Evolutionary conservation across 1,140 invertebrate species (phyloP).

Genomic region (Drosophila athabasca): DNA sequence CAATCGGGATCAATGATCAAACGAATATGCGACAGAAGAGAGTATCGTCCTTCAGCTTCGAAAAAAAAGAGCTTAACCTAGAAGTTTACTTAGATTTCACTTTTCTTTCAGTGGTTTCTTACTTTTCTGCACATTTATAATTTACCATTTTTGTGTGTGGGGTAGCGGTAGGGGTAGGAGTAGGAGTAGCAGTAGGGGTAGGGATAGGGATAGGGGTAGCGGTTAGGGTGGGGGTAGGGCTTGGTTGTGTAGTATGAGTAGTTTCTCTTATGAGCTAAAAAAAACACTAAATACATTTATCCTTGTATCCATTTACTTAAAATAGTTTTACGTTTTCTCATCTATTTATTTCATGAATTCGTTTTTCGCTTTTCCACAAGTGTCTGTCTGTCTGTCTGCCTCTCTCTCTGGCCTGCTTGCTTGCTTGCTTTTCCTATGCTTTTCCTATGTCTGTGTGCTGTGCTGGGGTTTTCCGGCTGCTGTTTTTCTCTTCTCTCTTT

Average conservation of each 20-base stretch:
- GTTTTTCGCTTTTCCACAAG: neutral
- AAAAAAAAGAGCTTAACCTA: conserved; percentile 23
- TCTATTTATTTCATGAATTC: conserved; percentile 22
- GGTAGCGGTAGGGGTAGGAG: too few relatives aligned
- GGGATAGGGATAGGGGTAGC: too few relatives aligned
- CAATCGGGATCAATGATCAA: neutral
- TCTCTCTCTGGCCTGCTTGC: neutral
- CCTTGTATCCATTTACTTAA: conserved; percentile 62
- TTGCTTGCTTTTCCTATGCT: conserved; percentile 1
- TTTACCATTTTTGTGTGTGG: conserved; percentile 10
- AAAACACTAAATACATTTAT: conserved; percentile 82
- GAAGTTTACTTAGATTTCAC: conserved; percentile 41
- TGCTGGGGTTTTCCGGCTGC: conserved; percentile 13
- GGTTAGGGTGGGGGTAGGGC: too few relatives aligned
- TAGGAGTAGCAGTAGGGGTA: too few relatives aligned
- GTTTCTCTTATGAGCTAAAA: conserved; percentile 65
- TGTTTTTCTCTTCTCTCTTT: conserved; percentile 17
- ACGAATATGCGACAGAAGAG: conserved; percentile 4
- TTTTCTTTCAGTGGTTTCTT: conserved; percentile 2
- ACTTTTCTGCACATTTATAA: conserved; percentile 13
- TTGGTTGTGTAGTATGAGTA: conserved; percentile 30
- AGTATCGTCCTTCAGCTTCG: conserved; percentile 25
- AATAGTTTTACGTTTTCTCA: conserved; percentile 50
- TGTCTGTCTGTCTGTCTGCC: conserved; percentile 16
- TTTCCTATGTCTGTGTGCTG: conserved; percentile 10